These are phyloP conservation scores for Melanchra persicariae DNA, from an alignment of 2,888 invertebrate species.

Conservation along the genomic window DNA sequence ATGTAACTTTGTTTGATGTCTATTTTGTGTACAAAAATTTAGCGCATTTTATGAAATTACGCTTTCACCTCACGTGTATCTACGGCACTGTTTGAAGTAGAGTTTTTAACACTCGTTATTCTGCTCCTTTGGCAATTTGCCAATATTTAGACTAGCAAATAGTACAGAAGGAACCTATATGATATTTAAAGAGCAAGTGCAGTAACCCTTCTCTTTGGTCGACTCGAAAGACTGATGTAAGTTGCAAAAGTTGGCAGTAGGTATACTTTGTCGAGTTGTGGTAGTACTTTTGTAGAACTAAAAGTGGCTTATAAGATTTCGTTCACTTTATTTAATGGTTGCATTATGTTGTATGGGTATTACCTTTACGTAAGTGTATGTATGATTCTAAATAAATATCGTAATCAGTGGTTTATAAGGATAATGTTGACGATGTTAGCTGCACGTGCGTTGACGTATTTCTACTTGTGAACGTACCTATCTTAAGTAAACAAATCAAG, in stretches of 20 bases:
- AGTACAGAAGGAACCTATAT: not conserved
- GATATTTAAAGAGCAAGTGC: conserved; percentile 20
- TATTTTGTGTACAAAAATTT: conserved; percentile 29
- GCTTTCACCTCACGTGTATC: not conserved
- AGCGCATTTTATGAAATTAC: conserved; percentile 22
- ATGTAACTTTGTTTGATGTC: conserved; percentile 36
- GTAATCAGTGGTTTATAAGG: conserved; percentile 23
- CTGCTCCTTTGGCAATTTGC: conserved; percentile 19
- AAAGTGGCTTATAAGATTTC: conserved; percentile 1
- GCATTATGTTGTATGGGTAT: not conserved
- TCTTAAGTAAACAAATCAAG: conserved; percentile 29
- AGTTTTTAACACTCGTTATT: not conserved
- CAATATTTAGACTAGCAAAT: conserved; percentile 29
- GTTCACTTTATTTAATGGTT: not conserved
- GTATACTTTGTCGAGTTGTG: too few relatives aligned
- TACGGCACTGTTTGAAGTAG: conserved; percentile 11
- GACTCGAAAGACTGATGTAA: not conserved
- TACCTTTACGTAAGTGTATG: conserved; percentile 8
- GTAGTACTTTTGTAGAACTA: not conserved
- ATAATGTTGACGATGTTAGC: conserved; percentile 16
- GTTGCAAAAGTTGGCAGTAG: not conserved
- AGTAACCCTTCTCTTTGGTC: conserved; percentile 9
- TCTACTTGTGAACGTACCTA: conserved; percentile 8
- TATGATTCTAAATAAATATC: conserved; percentile 17
- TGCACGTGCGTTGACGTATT: conserved; percentile 10